Evolutionary conservation across 2,888 invertebrate genomes (phyloP), one percentile per base, ranked within the genome.

Genomic region (Chalcis sispes): DNA sequence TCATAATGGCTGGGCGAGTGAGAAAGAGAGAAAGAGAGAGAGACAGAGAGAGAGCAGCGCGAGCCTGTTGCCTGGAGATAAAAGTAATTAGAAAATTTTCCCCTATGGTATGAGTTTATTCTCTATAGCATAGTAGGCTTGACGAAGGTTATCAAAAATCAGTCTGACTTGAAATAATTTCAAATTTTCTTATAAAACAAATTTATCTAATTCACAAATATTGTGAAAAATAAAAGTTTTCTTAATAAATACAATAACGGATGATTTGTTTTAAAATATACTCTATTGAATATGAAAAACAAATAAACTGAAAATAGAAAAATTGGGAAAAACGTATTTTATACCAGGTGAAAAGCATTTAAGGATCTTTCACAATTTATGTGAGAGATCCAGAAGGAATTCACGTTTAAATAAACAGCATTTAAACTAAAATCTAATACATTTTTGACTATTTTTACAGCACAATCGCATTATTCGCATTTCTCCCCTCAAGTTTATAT

Each of bases 11-110:
- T n/a, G 61, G 32, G 27, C 65, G 58, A 25, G 40, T 15, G 52
- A 65, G 36, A 18, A 8, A n/a, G n/a, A 29, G 46, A 27, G 59
- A 20, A n/a, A 32, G 32, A 56, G 56, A 25, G 27, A 25, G 54
- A 36, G 15, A 15, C 42, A 36, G 2, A 18, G 58, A 32, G 58
- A 32, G 10, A 8, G 25, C 25, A n/a, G n/a, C 18, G n/a, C 20
- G 13, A 5, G 15, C 13, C 65, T 36, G 56, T 8, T 23, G 2
- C 48, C 18, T 36, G n/a, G 32, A 69, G 48, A 72, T 72, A 67
- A 46, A 67, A 67, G 72, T 67, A 76, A 76, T 76, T 76, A 75
- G 58, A 76, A 67, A 54, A 67, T 66, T 67, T 32, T 32, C 52
- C 50, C 67, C 46, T 59, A 3, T 20, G 23, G 20, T 42, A 42